Conservation (phyloP, 2,888 invertebrate genomes). For the Argyresthia goedartella region DNA sequence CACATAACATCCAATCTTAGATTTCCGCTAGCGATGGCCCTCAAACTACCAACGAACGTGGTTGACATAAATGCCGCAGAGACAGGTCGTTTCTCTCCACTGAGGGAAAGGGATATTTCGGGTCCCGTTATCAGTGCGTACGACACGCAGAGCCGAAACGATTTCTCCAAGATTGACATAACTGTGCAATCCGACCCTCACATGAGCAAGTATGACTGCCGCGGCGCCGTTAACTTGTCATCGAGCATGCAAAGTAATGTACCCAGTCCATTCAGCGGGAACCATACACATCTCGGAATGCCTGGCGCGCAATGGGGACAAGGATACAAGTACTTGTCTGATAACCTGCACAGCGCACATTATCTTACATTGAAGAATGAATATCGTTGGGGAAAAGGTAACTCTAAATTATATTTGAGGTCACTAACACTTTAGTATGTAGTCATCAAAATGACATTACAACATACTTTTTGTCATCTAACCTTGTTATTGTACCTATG, state of each 20-base stretch:
- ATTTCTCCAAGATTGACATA: constrained; percentile 36
- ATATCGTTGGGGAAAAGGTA: constrained; percentile 50
- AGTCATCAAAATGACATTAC: neutral
- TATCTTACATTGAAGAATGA: constrained; percentile 70
- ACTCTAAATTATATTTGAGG: neutral
- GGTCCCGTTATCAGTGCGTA: constrained; percentile 70
- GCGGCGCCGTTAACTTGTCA: constrained; percentile 75
- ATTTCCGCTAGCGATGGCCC: constrained; percentile 62
- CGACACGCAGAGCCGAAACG: constrained; percentile 29
- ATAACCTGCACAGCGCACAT: constrained; percentile 76
- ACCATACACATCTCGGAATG: constrained; percentile 79
- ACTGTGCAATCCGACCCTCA: constrained; percentile 65
- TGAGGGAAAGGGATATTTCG: constrained; percentile 74
- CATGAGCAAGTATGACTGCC: constrained; percentile 77
- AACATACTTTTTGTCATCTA: too few species aligned
- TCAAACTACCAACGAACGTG: constrained; percentile 74
- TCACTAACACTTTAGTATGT: neutral
- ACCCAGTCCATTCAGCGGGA: constrained; percentile 75
- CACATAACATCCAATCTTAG: constrained; percentile 56
- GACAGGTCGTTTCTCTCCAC: constrained; percentile 74
- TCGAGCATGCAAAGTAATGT: constrained; percentile 83
- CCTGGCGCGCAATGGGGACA: constrained; percentile 81
- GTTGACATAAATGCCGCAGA: constrained; percentile 75
- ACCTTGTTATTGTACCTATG: too few species aligned
- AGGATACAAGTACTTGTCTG: constrained; percentile 77